Evolutionary conservation across 2,888 invertebrate genomes (phyloP).

Genomic region (Phalera bucephala): DNA sequence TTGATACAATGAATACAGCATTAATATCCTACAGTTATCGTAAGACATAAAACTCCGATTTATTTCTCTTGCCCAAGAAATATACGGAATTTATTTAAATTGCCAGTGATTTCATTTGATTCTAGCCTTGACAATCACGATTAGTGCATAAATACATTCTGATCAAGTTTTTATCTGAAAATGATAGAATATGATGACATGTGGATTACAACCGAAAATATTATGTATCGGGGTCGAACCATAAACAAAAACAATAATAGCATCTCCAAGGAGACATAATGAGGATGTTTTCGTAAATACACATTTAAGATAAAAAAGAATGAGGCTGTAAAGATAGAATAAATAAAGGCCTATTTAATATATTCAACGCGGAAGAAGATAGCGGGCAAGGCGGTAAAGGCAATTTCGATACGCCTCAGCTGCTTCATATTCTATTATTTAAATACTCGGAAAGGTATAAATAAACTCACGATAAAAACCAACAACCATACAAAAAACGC

Average conservation of each 20-base stretch:
- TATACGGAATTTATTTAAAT: too few relatives aligned
- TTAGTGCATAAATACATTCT: too few relatives aligned
- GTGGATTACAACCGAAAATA: neutral
- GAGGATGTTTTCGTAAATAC: neutral
- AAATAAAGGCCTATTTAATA: conserved; percentile 11
- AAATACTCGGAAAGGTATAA: conserved; percentile 24
- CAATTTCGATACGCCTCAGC: conserved; percentile 20
- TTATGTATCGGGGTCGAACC: neutral
- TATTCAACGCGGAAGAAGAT: conserved; percentile 22
- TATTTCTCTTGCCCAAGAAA: neutral
- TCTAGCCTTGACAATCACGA: too few relatives aligned
- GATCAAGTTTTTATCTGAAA: neutral
- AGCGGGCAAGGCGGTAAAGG: conserved; percentile 20
- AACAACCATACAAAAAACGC: conserved; percentile 20
- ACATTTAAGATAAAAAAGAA: conserved; percentile 2
- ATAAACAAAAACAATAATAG: too few relatives aligned
- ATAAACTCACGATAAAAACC: conserved; percentile 19
- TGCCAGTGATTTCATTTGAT: too few relatives aligned
- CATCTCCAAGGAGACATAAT: neutral
- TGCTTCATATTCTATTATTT: conserved; percentile 18
- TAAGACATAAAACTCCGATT: conserved; percentile 8
- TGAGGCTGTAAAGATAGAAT: conserved; percentile 8
- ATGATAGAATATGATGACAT: too few relatives aligned
- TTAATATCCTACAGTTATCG: conserved; percentile 24
- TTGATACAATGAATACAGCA: conserved; percentile 24